Evolutionary conservation across 1,140 invertebrate genomes (phyloP).

Genomic region (Conopomorpha cramerella): DNA sequence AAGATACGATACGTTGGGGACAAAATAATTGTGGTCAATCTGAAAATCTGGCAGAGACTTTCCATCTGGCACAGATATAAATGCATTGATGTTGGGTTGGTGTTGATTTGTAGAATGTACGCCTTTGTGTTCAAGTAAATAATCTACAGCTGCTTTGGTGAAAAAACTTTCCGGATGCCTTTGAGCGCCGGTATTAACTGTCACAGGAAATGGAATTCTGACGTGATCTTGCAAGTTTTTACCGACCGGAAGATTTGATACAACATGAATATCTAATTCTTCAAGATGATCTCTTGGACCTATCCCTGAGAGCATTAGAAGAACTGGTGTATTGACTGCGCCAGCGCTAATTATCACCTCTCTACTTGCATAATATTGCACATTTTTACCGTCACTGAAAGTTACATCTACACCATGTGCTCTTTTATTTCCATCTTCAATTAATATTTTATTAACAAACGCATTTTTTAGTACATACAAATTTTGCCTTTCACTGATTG

Average conservation of each 20-base stretch:
- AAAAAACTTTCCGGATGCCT: conserved; percentile 21
- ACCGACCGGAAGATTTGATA: conserved; percentile 73
- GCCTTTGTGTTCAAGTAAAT: conserved; percentile 25
- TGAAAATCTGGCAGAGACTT: conserved; percentile 66
- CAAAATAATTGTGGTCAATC: conserved; percentile 61
- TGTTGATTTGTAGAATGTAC: conserved; percentile 42
- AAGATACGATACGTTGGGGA: conserved; percentile 57
- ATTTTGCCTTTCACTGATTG: conserved; percentile 65
- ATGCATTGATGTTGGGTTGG: conserved; percentile 54
- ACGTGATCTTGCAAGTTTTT: no score
- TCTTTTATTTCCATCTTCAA: conserved; percentile 13
- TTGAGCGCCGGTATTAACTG: conserved; percentile 58
- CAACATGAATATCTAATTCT: conserved; percentile 57
- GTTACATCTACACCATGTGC: conserved; percentile 23
- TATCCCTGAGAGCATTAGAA: conserved; percentile 42
- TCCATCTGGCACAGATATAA: conserved; percentile 62
- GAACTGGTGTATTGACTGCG: conserved; percentile 71
- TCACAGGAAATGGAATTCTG: conserved; percentile 67
- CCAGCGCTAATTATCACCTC: conserved; percentile 77
- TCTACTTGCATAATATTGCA: conserved; percentile 61
- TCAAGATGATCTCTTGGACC: conserved; percentile 61
- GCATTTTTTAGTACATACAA: conserved; percentile 64
- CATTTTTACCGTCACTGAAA: conserved; percentile 35
- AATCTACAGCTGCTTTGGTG: conserved; percentile 32
- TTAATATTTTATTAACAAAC: conserved; percentile 21